Conservation (phyloP, 2,797 vertebrate species). For the Phataginus tricuspis region DNA sequence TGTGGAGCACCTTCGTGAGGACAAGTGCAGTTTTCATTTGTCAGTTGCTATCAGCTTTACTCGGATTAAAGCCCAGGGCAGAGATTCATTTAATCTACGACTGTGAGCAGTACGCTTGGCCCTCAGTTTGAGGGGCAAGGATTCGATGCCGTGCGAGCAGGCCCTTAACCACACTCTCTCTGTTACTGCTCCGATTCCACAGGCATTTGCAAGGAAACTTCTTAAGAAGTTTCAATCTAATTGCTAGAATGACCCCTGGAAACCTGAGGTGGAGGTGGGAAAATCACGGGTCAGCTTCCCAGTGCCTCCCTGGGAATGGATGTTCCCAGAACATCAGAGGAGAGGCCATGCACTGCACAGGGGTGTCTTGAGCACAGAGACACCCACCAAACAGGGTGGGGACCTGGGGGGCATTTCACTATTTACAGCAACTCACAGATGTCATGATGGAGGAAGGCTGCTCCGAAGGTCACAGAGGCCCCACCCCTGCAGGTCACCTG, state of each 20-base stretch:
- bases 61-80: background rate
- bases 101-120: fast-evolving
- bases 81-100: too few species aligned
- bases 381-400: fast-evolving
- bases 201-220: background rate
- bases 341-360: fast-evolving
- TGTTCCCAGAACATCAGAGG: too few species aligned
- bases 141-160: background rate
- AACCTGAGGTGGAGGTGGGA: fast-evolving
- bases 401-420: background rate
- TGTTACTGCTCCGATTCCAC: background rate
- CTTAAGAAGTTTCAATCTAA: background rate
- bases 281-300: background rate
- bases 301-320: background rate
- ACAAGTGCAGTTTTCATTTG: background rate
- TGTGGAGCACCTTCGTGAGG: background rate
- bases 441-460: background rate
- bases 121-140: fast-evolving
- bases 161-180: fast-evolving
- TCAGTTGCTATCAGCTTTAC: background rate
- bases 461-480: fast-evolving
- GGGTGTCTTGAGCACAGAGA: background rate
- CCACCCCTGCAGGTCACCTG: fast-evolving
- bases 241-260: background rate
- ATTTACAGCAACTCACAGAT: background rate